A percentile compares a stretch with the other conserved stretches of the same genome.
Conservation (phyloP, 2,797 vertebrate species). For the Squalus acanthias region DNA sequence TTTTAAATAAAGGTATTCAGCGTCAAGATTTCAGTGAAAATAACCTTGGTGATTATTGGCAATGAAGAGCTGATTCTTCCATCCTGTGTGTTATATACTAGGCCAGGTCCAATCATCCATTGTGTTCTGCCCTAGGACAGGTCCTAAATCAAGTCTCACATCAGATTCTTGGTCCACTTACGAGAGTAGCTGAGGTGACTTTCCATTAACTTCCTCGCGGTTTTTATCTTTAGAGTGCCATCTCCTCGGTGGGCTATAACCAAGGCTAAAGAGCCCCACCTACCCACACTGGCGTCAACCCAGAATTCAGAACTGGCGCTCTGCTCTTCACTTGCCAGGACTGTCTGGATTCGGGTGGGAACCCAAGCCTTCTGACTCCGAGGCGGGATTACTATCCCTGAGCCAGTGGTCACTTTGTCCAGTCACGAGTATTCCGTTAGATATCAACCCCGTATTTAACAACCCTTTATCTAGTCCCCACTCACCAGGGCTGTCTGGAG, state of each 20-base stretch:
- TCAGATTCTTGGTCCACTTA: neutral
- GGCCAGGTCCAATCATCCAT: no score
- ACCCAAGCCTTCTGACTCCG: neutral
- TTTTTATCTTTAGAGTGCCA: neutral
- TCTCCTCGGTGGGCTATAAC: neutral
- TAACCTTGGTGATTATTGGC: no score
- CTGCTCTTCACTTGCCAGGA: neutral
- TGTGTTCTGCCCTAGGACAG: no score
- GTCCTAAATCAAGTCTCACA: neutral
- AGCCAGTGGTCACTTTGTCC: neutral
- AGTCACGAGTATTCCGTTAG: neutral
- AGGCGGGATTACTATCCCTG: neutral
- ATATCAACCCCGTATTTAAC: neutral
- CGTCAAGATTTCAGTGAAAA: no score
- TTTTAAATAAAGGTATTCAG: no score
- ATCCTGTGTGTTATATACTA: no score
- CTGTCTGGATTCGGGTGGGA: neutral
- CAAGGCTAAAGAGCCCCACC: neutral
- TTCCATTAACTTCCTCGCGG: neutral
- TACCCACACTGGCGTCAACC: neutral
- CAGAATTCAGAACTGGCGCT: neutral
- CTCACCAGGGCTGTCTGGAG: neutral
- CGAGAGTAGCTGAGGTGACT: neutral
- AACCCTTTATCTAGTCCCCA: no score
- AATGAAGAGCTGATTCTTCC: no score